Base-by-base conservation (phyloP, 2,888 invertebrate genomes). In the Macropis europaea region DNA sequence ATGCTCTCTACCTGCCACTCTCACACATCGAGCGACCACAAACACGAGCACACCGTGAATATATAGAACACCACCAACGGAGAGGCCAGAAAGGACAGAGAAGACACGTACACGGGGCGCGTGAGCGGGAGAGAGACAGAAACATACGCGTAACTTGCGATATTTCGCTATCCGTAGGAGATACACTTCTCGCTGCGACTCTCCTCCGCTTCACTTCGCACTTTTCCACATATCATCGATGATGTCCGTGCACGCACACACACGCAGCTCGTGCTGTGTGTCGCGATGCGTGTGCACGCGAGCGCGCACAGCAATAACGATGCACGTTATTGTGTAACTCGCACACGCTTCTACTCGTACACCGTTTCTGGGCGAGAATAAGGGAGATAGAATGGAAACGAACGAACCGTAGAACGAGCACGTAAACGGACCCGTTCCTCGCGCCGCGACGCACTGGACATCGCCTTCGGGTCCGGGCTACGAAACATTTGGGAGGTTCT, bases 401-500 rank as follows among this genome's bases (percentile, higher is more conserved):
- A n/a, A n/a, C n/a, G n/a, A n/a, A n/a, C n/a, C n/a, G n/a, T n/a
- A 50, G 59, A 38, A 76, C 57, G 53, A 73, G 62, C 69, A 79
- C 76, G 70, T 81, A 66, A 76, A 79, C 79, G 66, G 60, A 73
- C 79, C 77, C 79, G 75, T 77, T 77, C 75, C 64, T 83, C 69
- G 60, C 68, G 73, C 66, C 77, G 69, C 68, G 40, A 57, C 71
- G 76, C 76, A 82, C 82, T 83, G 82, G 84, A 82, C 84, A 82
- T 86, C 84, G 82, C 81, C 77, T 79, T 80, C 76, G 70, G 69
- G 71, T 80, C 75, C 75, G 77, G 82, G 70, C 73, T 76, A 73
- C 73, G 76, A 79, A 82, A 83, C 74, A 79, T 78, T 73, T 76
- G 36, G 63, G 72, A 56, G 84, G 83, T 83, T 83, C 85, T 85